phyloP scores from a whole-genome alignment of 2,113 vertebrate species.

The Gnathonemus echidnorhynchus region DNA sequence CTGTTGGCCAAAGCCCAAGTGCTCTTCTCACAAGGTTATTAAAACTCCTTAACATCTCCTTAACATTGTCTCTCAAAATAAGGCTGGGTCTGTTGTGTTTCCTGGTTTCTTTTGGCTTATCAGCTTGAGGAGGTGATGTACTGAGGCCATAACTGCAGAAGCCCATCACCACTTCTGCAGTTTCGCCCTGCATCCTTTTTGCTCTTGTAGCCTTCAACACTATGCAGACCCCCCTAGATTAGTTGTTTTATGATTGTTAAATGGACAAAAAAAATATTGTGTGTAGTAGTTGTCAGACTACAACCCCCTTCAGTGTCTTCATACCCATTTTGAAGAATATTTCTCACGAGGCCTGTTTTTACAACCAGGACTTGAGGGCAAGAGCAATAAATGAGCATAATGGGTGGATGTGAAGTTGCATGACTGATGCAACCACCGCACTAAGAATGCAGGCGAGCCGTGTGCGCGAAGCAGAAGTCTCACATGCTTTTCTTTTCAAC shows the following conservation, averaged over 20 bases:
- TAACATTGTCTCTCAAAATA: not conserved
- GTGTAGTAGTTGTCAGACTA: not conserved
- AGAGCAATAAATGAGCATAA: not conserved
- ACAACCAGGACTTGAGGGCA: not conserved
- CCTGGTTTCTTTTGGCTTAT: not conserved
- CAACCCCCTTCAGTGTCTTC: not conserved
- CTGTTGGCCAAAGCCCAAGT: not conserved
- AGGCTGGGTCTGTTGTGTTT: not conserved
- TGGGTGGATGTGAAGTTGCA: constrained; percentile 36
- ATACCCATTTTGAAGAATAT: not conserved
- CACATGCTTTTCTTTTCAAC: not conserved
- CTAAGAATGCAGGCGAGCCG: not conserved
- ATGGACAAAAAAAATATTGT: not conserved
- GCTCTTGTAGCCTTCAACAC: not conserved
- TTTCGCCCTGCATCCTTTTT: not conserved
- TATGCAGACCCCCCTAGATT: not conserved
- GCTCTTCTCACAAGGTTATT: not conserved
- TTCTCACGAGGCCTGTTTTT: not conserved
- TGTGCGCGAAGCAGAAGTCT: not conserved
- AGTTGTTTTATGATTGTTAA: not conserved
- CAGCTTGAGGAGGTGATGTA: not conserved
- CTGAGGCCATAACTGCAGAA: no score
- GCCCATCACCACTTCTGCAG: not conserved
- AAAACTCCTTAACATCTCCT: not conserved
- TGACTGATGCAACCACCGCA: constrained; percentile 41